Evolutionary conservation across 2,797 vertebrate genomes (phyloP), one percentile per base, ranked within the genome.

Genomic region (Sciurus carolinensis): DNA sequence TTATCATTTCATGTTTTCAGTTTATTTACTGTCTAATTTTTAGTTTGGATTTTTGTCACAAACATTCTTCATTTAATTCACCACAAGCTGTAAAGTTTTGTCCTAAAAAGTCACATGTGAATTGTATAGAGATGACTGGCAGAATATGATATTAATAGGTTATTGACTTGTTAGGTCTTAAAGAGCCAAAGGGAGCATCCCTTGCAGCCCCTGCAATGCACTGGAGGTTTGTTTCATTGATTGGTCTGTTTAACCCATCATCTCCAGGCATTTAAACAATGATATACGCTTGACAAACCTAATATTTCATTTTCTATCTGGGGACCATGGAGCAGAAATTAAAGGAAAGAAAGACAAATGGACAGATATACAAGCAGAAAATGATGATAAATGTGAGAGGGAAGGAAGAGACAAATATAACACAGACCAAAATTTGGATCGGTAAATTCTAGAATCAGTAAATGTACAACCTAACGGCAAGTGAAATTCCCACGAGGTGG

Each of bases 171-270:
- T 98, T 98, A 98, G 98, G 98, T 98, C 98, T 98, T 98, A 98
- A 98, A 98, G 98, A 99, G 98, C 98, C 98, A 98, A 98, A 98
- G 97, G 98, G 98, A 98, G 98, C 98, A 98, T 98, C 97, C 97
- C 94, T 97, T 98, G 98, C 97, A 98, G 98, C 96, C 98, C 96
- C 98, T 98, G 98, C 97, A 98, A 98, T 98, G 98, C 98, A 98
- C 98, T 98, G 96, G 98, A 98, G 98, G 98, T 98, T 99, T 98
- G 98, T 98, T 98, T 98, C 98, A 99, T 99, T 98, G 99, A 99
- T 99, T 98, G 97, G 98, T 98, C 98, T 98, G 98, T 98, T 99
- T 99, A 99, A 99, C 98, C 98, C 98, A 99, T 99, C 98, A 99
- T 99, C 98, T 99, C 98, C 98, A 98, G 98, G 98, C 98, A 98